Conservation (phyloP, 2,888 invertebrate species). For the Sialis fuliginosa region DNA sequence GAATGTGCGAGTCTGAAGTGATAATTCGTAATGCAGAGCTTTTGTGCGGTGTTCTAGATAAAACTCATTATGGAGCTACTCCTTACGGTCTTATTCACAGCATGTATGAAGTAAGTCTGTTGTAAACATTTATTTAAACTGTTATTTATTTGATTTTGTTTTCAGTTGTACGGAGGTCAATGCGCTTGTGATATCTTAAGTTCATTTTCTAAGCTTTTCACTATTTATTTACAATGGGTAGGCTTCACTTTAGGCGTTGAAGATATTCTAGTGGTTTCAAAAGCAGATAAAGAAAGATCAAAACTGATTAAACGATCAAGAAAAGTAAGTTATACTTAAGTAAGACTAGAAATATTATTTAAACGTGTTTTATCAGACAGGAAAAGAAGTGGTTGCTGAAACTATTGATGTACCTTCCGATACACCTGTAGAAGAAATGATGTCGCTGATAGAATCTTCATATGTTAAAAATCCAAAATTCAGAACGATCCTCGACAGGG, state of each 20-base stretch:
- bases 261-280: conserved; percentile 69
- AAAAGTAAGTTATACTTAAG: conserved; percentile 11
- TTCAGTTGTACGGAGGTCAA: conserved; percentile 72
- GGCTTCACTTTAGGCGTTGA: conserved; percentile 92
- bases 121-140: background rate
- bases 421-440: conserved; percentile 36
- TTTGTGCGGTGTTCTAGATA: conserved; percentile 83
- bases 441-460: conserved; percentile 49
- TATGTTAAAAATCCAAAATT: conserved; percentile 57
- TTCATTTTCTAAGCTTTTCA: conserved; percentile 83
- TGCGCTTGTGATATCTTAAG: conserved; percentile 70
- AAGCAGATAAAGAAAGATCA: conserved; percentile 55
- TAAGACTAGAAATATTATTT: background rate
- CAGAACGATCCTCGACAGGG: conserved; percentile 61
- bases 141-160: conserved; percentile 9
- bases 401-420: conserved; percentile 50
- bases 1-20: conserved; percentile 84
- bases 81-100: conserved; percentile 89
- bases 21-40: conserved; percentile 78
- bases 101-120: conserved; percentile 54
- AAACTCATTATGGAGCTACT: conserved; percentile 91
- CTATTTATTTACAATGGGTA: conserved; percentile 69
- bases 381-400: conserved; percentile 42
- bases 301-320: conserved; percentile 48
- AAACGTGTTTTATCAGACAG: conserved; percentile 23